These are phyloP conservation scores for Lacanobia wlatinum DNA, from an alignment of 2,888 invertebrate species.

Conservation along the genomic window DNA sequence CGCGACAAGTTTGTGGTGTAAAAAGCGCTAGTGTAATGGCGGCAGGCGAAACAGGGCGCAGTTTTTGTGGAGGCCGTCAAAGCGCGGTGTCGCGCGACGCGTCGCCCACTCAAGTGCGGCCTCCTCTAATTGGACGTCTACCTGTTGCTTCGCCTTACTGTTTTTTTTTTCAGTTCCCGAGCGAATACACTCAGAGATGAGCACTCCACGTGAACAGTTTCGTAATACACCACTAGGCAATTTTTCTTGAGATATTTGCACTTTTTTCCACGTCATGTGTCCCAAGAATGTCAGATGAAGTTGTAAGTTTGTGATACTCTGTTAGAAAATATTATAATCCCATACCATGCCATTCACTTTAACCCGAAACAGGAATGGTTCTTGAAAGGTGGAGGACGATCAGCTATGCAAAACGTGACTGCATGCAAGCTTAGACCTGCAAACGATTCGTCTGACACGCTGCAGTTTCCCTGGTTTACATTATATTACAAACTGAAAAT, in stretches of 20 bases:
- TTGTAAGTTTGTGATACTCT: conserved; percentile 5
- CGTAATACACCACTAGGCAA: conserved; percentile 76
- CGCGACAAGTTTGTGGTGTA: conserved; percentile 82
- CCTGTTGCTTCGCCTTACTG: conserved; percentile 87
- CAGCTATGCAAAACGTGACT: conserved; percentile 2
- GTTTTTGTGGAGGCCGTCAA: conserved; percentile 87
- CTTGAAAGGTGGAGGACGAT: neutral
- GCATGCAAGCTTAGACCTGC: conserved; percentile 1
- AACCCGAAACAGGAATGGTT: neutral
- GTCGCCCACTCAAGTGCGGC: conserved; percentile 84
- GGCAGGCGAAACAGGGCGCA: conserved; percentile 83
- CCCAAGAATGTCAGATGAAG: conserved; percentile 31
- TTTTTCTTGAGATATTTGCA: conserved; percentile 60
- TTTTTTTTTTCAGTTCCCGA: conserved; percentile 80
- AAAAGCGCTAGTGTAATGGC: conserved; percentile 84
- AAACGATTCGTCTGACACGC: neutral
- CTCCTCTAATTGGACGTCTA: conserved; percentile 89
- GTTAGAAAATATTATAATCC: neutral
- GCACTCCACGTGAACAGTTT: conserved; percentile 83
- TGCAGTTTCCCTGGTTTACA: conserved; percentile 2
- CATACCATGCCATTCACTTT: no score
- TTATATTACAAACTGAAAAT: neutral
- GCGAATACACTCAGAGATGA: conserved; percentile 80
- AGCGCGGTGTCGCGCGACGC: conserved; percentile 86
- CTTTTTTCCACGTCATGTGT: conserved; percentile 28